Evolutionary conservation across 2,888 invertebrate species (phyloP).

Genomic region (Urechis unicinctus): DNA sequence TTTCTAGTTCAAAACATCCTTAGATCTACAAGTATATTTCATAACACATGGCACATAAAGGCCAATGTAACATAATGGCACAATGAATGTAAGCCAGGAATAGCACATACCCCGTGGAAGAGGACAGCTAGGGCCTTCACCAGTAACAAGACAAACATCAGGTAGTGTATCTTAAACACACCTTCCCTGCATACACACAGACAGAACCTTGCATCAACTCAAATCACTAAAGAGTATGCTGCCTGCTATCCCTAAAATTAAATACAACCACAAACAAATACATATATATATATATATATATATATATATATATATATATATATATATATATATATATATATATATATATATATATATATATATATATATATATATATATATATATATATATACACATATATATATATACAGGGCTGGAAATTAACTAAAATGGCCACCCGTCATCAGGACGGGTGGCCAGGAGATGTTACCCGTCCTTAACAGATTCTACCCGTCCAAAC

Average conservation of each 20-base stretch:
- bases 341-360: slow-evolving; percentile 2
- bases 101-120: slow-evolving; percentile 73
- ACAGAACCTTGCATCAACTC: not conserved
- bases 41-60: slow-evolving; percentile 2
- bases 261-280: too few relatives aligned
- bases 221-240: too few relatives aligned
- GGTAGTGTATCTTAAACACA: slow-evolving; percentile 87
- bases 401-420: too few relatives aligned
- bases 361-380: not conserved
- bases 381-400: not conserved
- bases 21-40: too few relatives aligned
- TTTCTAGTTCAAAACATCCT: too few relatives aligned
- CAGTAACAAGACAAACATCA: slow-evolving; percentile 91
- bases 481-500: too few relatives aligned
- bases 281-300: not conserved
- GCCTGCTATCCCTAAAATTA: too few relatives aligned
- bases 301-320: slow-evolving; percentile 1
- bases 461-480: too few relatives aligned
- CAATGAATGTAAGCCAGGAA: too few relatives aligned
- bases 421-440: too few relatives aligned
- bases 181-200: slow-evolving; percentile 38
- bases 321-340: slow-evolving; percentile 4
- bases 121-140: slow-evolving; percentile 85
- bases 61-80: too few relatives aligned
- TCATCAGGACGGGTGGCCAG: too few relatives aligned